A percentile compares a stretch with the other conserved stretches of the same genome.
Conservation (phyloP, 2,888 invertebrate species). For the Drosophila infuscata region DNA sequence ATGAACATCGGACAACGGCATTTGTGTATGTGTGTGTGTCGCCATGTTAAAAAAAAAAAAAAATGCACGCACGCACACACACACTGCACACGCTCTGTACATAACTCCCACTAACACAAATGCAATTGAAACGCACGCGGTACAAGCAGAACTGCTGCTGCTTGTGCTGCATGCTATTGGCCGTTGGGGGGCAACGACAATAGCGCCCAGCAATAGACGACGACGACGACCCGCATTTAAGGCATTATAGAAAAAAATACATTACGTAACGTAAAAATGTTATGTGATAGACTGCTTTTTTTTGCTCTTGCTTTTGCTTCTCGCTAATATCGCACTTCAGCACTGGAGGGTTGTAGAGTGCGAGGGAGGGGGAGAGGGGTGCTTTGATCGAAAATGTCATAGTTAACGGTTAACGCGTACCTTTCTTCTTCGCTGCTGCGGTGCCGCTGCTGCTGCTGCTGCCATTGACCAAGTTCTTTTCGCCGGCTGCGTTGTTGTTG, state of each 20-base stretch:
- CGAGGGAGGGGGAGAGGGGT: background rate
- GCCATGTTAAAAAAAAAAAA: constrained; percentile 59
- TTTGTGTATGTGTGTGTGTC: constrained; percentile 29
- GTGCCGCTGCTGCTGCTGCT: constrained; percentile 37
- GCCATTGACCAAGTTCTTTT: constrained; percentile 77
- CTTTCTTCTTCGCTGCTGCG: constrained; percentile 76
- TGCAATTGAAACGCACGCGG: constrained; percentile 64
- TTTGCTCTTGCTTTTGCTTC: background rate
- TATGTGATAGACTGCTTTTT: constrained; percentile 69
- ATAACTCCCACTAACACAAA: constrained; percentile 54
- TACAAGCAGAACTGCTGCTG: constrained; percentile 16
- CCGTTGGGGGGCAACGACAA: constrained; percentile 41
- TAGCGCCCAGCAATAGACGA: constrained; percentile 57
- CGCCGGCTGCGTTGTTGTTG: constrained; percentile 62
- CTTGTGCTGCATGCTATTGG: constrained; percentile 3
- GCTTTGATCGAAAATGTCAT: constrained; percentile 37
- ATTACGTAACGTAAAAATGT: constrained; percentile 79
- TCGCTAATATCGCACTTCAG: constrained; percentile 45
- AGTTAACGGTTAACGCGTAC: constrained; percentile 65
- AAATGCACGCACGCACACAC: constrained; percentile 2
- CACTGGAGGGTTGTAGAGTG: background rate
- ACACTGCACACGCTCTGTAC: constrained; percentile 7
- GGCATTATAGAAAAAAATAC: constrained; percentile 76
- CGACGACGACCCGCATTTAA: constrained; percentile 59
- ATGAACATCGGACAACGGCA: constrained; percentile 69